Evolutionary conservation across 2,113 vertebrate genomes (phyloP).

Genomic region (Alaudala cheleensis): DNA sequence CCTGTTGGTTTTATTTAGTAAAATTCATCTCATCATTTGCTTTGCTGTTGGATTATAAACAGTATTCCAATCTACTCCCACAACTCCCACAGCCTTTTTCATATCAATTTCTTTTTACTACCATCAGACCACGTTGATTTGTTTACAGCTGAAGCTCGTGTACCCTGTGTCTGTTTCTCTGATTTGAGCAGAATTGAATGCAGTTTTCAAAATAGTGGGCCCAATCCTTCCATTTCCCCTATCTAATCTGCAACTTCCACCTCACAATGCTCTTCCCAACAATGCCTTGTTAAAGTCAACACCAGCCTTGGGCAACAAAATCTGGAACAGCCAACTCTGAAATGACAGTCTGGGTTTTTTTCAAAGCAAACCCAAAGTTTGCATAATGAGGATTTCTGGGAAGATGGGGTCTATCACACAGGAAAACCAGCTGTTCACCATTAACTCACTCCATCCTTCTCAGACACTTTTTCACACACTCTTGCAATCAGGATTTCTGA

Average conservation of each 20-base stretch:
- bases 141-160: neutral
- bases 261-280: neutral
- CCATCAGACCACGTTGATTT: neutral
- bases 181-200: neutral
- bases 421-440: neutral
- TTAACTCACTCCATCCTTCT: conserved; percentile 13
- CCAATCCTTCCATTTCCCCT: neutral
- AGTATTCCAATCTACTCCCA: neutral
- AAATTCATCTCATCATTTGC: neutral
- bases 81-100: neutral
- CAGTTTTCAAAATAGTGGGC: neutral
- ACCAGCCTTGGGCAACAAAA: neutral
- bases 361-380: neutral
- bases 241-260: neutral
- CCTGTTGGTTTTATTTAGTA: neutral
- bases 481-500: conserved; percentile 5
- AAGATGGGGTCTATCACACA: neutral
- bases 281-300: neutral
- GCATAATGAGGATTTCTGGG: neutral
- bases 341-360: neutral
- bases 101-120: neutral
- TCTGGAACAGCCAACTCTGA: neutral
- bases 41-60: neutral
- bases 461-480: neutral
- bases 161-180: neutral